Evolutionary conservation across 2,113 vertebrate genomes (phyloP), one percentile per base, ranked within the genome.

Genomic region (Machaerirhynchus nigripectus): DNA sequence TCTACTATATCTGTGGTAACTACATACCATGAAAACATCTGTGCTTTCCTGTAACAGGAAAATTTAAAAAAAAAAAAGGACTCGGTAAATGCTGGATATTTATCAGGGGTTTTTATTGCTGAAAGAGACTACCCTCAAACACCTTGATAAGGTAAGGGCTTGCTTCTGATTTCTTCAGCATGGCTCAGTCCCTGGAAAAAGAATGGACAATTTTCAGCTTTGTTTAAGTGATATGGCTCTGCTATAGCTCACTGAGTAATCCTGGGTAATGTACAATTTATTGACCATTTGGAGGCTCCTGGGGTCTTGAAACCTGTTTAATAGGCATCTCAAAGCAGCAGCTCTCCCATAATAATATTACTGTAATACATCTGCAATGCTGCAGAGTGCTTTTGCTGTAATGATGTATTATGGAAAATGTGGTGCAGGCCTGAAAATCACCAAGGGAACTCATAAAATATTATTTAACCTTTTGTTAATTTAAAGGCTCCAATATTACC

Each of bases 381-480:
- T 95, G 84, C 46, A 95, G 94, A 94, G 60, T 77, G 83, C 86
- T 89, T 87, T 97, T 97, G 87, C 84, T 97, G 57, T 95, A 95
- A 97, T 95, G 91, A 97, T 96, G 64, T 93, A 94, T 97, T 95
- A 95, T 60, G 46, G 63, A 96, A 97, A 97, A 97, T 79, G 63
- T 69, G 52, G 44, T 91, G 8, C 73, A 79, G 86, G 67, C 71
- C 74, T 93, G 73, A 92, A 93, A 93, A 94, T 96, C 21, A 86
- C 61, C 85, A 91, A 93, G 95, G 95, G 96, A 97, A 84, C 92
- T 95, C 69, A 76, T 96, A 97, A 97, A 96, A 96, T 94, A 92
- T 96, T 97, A 90, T 96, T 97, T 97, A 98, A 97, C 40, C 82
- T 96, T 98, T 98, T 97, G 81, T 96, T 97, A 96, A 97, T 97